These are phyloP conservation scores for Galemys pyrenaicus DNA, from an alignment of 2,113 vertebrate genomes.

Conservation along the genomic window DNA sequence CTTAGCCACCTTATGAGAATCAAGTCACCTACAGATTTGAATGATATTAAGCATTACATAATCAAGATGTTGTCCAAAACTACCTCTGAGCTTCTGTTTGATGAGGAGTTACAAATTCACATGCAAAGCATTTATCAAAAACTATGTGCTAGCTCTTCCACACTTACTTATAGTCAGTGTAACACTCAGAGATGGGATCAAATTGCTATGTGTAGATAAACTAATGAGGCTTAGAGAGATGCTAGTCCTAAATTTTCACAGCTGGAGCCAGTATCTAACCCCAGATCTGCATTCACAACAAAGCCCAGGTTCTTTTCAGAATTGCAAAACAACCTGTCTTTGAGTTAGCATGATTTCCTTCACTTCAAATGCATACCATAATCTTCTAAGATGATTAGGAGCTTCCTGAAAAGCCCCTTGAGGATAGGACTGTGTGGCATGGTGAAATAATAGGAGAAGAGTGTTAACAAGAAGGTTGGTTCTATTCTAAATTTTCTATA, in stretches of 20 bases:
- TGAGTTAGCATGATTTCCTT: background rate
- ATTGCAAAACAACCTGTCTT: background rate
- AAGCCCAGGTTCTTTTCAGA: background rate
- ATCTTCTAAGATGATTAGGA: conserved; percentile 11
- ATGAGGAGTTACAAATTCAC: background rate
- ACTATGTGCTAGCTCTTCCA: background rate
- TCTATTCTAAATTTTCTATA: background rate
- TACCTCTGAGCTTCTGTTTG: conserved; percentile 9
- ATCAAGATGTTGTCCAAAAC: background rate
- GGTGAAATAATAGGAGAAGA: background rate
- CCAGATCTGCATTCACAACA: background rate
- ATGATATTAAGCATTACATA: background rate
- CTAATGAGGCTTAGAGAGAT: background rate
- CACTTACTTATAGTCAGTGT: background rate
- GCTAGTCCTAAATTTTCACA: background rate
- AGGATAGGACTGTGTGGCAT: background rate
- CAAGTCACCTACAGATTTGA: background rate
- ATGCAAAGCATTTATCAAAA: background rate
- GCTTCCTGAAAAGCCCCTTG: background rate
- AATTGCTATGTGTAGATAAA: background rate
- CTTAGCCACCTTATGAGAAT: background rate
- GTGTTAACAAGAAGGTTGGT: background rate
- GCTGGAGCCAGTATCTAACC: background rate
- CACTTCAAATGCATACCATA: background rate
- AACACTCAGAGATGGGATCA: background rate